Base-by-base conservation (phyloP, 2,888 invertebrate species). In the Ecliptopera silaceata region DNA sequence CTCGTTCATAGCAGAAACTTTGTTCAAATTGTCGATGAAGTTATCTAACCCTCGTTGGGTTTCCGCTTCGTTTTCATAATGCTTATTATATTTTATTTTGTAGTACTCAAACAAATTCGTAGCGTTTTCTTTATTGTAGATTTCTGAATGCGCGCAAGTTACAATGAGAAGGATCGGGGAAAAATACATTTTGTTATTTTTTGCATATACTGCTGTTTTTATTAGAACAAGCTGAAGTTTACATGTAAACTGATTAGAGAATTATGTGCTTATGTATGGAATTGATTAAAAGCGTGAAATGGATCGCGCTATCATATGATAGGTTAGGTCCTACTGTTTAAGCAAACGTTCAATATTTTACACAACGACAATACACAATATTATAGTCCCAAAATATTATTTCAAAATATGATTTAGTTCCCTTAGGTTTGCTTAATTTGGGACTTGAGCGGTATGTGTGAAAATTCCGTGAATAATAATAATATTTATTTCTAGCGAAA, bases 1-100 rank as follows among this genome's bases (percentile, higher is more conserved):
- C 32, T 71, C 69, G 61, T 86, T 86, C 3, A 84, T 66, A 11
- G 64, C 42, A 18, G 63, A 59, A 17, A 82, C 68, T 43, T 58
- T 55, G 20, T 75, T 74, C 36, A 80, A 64, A 71, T 82, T 85
- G 0, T 62, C 63, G 17, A 75, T 54, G 68, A 84, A 86, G 58
- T 79, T 78, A 20, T 51, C 31, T 6, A 70, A 71, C n/a, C 66
- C 79, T 10, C 13, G 56, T 20, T 67, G 39, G 66, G 79, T 77
- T 12, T 68, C 72, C 5, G 49, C 26, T 12, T 31, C 18, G 59
- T 66, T 65, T 42, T 59, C 53, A 64, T 84, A 86, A 1, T 11
- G 50, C 59, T 72, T 82, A 26, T 80, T 61, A 59, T 75, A 82
- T 59, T 75, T 77, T 3, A 67, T 50, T 71, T 77, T 81, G 45